Conservation (phyloP, 2,888 invertebrate species). For the Trypoxylon attenuatum region DNA sequence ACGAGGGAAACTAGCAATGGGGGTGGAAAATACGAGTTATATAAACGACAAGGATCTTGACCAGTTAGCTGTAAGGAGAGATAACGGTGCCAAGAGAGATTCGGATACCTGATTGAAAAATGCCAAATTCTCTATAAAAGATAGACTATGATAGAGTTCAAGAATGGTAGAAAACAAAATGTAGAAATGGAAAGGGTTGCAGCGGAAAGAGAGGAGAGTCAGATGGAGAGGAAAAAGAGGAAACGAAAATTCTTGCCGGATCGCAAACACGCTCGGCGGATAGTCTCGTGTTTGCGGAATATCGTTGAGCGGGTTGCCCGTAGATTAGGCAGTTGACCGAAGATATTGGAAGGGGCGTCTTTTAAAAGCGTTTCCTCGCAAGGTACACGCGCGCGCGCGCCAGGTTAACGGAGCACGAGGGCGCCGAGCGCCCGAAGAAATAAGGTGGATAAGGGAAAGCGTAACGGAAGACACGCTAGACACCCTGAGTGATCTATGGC, state of each 20-base stretch:
- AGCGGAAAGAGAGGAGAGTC: background rate
- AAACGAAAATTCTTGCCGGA: background rate
- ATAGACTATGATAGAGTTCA: no score
- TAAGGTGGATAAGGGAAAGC: constrained; percentile 24
- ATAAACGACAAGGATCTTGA: background rate
- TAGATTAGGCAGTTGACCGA: constrained; percentile 3
- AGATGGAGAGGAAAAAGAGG: background rate
- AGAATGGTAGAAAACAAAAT: background rate
- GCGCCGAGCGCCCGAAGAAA: constrained; percentile 4
- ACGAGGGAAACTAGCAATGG: constrained; percentile 10
- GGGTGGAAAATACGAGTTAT: background rate
- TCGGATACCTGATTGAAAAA: no score
- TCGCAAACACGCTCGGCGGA: constrained; percentile 1
- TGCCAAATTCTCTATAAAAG: no score
- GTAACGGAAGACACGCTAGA: constrained; percentile 50
- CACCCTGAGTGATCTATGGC: constrained; percentile 71
- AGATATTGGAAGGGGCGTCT: constrained; percentile 19
- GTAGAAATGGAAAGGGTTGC: background rate
- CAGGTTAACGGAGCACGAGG: constrained; percentile 23
- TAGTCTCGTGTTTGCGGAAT: constrained; percentile 5
- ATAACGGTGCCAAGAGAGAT: background rate
- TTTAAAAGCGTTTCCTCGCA: constrained; percentile 23
- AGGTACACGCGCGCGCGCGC: constrained; percentile 2
- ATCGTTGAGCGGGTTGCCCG: constrained; percentile 4
- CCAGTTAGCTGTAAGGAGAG: background rate